These are phyloP conservation scores for Urophycis tenuis DNA, from an alignment of 2,797 vertebrate genomes.

Conservation along the genomic window DNA sequence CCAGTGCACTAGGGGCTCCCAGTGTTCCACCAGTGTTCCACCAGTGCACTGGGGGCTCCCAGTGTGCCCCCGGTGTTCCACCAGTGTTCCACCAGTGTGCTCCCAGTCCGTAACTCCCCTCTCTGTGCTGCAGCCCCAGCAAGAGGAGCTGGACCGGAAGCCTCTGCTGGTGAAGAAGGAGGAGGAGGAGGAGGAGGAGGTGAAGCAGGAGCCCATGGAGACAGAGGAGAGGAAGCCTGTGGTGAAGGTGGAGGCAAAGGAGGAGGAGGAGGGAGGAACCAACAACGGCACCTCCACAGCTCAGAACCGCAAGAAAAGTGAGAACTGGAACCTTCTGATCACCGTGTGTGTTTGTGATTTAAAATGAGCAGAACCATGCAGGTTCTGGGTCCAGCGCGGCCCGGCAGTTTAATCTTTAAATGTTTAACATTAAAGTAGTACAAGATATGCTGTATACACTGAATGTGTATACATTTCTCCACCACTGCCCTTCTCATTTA, in stretches of 20 bases:
- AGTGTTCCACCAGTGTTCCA: not conserved
- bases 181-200: slow-evolving; percentile 70
- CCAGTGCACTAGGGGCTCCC: not conserved
- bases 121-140: slow-evolving; percentile 17
- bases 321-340: slow-evolving; percentile 27
- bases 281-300: slow-evolving; percentile 73
- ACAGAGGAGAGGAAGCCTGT: slow-evolving; percentile 85
- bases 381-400: no score
- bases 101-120: not conserved
- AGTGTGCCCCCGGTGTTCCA: no score
- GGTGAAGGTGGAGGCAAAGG: slow-evolving; percentile 74
- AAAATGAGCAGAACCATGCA: no score
- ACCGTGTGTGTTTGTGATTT: not conserved
- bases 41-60: not conserved
- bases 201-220: slow-evolving; percentile 91
- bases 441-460: no score
- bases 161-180: slow-evolving; percentile 76
- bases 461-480: not conserved
- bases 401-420: no score
- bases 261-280: slow-evolving; percentile 81
- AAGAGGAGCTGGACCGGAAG: slow-evolving; percentile 64
- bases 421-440: not conserved
- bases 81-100: not conserved
- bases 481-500: not conserved
- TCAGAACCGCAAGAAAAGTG: slow-evolving; percentile 93